These are phyloP conservation scores for Vesta saturnalis DNA, from an alignment of 2,888 invertebrate genomes.

Conservation along the genomic window DNA sequence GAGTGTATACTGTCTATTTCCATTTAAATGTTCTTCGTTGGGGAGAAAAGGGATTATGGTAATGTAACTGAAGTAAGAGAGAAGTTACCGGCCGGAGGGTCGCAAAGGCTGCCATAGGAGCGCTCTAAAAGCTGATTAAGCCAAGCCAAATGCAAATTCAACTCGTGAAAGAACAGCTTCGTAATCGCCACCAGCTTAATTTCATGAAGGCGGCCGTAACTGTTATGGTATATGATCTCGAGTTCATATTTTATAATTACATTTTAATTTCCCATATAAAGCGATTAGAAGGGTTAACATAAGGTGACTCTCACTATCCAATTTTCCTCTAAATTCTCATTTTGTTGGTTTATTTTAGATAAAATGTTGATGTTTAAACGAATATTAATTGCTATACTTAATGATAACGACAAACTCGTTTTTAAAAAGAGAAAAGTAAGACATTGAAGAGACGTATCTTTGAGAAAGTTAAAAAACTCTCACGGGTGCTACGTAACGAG, in stretches of 20 bases:
- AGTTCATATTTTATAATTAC: slow-evolving; percentile 44
- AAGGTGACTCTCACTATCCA: slow-evolving; percentile 26
- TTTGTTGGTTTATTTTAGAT: slow-evolving; percentile 15
- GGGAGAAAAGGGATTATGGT: slow-evolving; percentile 49
- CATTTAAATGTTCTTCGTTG: slow-evolving; percentile 50
- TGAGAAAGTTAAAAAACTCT: slow-evolving; percentile 46
- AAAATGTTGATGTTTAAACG: slow-evolving; percentile 7
- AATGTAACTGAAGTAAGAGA: slow-evolving; percentile 50
- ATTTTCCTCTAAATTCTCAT: slow-evolving; percentile 22
- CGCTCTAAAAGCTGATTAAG: slow-evolving; percentile 51
- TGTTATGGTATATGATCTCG: slow-evolving; percentile 40
- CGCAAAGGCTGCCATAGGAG: slow-evolving; percentile 47
- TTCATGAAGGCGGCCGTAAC: slow-evolving; percentile 43
- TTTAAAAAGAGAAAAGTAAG: too few species aligned
- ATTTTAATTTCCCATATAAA: slow-evolving; percentile 44
- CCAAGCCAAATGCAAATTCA: slow-evolving; percentile 50
- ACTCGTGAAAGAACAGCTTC: slow-evolving; percentile 49
- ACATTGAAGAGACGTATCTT: slow-evolving; percentile 25
- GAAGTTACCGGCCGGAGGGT: slow-evolving; percentile 47
- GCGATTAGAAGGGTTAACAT: slow-evolving; percentile 39
- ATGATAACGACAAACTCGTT: too few species aligned
- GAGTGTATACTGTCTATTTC: slow-evolving; percentile 47
- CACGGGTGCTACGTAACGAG: slow-evolving; percentile 48
- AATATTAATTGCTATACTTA: too few species aligned
- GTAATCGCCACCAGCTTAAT: slow-evolving; percentile 49